Evolutionary conservation across 1,140 invertebrate genomes (phyloP).

Genomic region (Papilio helenus): DNA sequence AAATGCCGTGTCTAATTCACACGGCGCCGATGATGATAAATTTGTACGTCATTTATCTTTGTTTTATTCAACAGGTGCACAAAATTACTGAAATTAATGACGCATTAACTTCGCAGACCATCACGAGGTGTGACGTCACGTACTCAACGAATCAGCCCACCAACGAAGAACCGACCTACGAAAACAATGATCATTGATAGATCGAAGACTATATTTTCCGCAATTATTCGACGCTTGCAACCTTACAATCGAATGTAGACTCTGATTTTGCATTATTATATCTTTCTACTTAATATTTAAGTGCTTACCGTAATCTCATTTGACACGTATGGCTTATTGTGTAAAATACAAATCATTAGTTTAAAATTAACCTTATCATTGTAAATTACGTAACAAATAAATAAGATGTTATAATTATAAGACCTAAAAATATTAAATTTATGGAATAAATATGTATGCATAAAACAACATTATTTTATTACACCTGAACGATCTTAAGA

Average conservation of each 20-base stretch:
- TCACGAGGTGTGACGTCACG: slow-evolving; percentile 30
- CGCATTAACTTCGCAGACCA: slow-evolving; percentile 15
- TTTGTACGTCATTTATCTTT: slow-evolving; percentile 31
- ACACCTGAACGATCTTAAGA: not conserved
- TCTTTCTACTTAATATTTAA: not conserved
- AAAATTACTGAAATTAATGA: slow-evolving; percentile 10
- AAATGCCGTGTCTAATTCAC: slow-evolving; percentile 34
- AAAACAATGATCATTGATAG: slow-evolving; percentile 13
- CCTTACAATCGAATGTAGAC: slow-evolving; percentile 22
- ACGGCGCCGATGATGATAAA: slow-evolving; percentile 37
- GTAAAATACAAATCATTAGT: not conserved
- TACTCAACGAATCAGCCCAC: slow-evolving; percentile 9
- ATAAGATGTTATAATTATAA: too few species aligned
- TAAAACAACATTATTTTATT: not conserved
- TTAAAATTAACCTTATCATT: not conserved
- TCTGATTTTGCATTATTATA: not conserved
- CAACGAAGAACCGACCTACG: slow-evolving; percentile 15
- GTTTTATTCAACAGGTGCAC: slow-evolving; percentile 9
- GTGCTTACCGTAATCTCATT: too few species aligned
- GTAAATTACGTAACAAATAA: not conserved
- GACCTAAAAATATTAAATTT: not conserved
- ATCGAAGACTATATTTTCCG: slow-evolving; percentile 21
- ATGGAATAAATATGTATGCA: not conserved
- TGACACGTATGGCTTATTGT: not conserved
- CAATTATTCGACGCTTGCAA: slow-evolving; percentile 8